Percentiles rank a stretch among this genome's conserved stretches.
These are phyloP conservation scores for Oncorhynchus keta DNA, from an alignment of 2,113 vertebrate species.

Conservation along the genomic window DNA sequence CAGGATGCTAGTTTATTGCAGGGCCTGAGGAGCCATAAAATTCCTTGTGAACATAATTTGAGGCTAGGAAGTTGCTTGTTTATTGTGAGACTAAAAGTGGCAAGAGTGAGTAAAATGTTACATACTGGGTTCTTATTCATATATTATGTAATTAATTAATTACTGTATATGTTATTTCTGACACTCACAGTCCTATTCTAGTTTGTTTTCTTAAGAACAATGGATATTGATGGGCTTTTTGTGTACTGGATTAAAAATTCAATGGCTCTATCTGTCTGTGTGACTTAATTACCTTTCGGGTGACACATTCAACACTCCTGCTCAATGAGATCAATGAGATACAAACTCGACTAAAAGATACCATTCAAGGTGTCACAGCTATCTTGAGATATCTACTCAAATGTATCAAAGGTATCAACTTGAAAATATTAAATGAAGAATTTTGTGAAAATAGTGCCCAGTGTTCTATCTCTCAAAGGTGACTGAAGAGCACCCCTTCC, in stretches of 20 bases:
- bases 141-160: no score
- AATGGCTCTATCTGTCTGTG: background rate
- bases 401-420: slow-evolving; percentile 12
- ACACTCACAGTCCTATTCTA: no score
- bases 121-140: no score
- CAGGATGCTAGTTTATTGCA: no score
- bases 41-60: no score
- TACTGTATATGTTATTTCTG: no score
- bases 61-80: no score
- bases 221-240: no score
- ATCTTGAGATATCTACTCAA: background rate
- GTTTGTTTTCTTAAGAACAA: no score
- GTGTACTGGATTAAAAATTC: background rate
- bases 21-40: no score
- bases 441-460: slow-evolving; percentile 6
- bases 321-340: background rate
- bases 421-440: background rate
- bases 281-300: background rate
- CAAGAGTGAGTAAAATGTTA: no score
- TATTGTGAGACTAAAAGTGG: no score
- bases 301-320: background rate
- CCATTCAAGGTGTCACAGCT: background rate
- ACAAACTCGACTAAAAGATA: background rate
- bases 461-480: slow-evolving; percentile 4
- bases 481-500: slow-evolving; percentile 14